Percentiles rank a stretch among this genome's conserved stretches.
phyloP scores from a whole-genome alignment of 2,888 invertebrate species.

The Aphrophora alni region DNA sequence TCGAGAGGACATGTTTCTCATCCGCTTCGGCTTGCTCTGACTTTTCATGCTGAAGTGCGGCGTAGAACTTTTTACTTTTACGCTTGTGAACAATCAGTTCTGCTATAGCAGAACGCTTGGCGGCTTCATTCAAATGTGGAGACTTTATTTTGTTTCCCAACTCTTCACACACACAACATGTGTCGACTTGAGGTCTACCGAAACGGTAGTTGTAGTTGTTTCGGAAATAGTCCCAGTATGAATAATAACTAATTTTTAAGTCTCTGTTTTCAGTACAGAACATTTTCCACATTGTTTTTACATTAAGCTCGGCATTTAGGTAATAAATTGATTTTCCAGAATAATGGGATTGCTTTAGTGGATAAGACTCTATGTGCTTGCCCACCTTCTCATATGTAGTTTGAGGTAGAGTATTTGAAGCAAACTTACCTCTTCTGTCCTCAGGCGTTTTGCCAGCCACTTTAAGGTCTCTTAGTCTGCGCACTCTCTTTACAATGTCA shows the following conservation, averaged over 20 bases:
- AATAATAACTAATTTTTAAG: not conserved
- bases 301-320: not conserved
- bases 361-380: slow-evolving; percentile 20
- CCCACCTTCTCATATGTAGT: not conserved
- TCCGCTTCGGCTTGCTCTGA: slow-evolving; percentile 42
- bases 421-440: not conserved
- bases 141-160: slow-evolving; percentile 40
- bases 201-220: slow-evolving; percentile 43
- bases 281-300: slow-evolving; percentile 18
- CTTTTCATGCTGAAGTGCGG: slow-evolving; percentile 40
- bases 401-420: not conserved
- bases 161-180: slow-evolving; percentile 40
- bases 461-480: slow-evolving; percentile 9
- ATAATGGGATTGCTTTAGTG: slow-evolving; percentile 15
- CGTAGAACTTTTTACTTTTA: slow-evolving; percentile 48
- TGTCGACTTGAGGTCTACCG: slow-evolving; percentile 43
- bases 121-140: slow-evolving; percentile 41
- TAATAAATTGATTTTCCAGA: not conserved
- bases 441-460: not conserved
- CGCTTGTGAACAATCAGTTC: slow-evolving; percentile 48
- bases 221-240: slow-evolving; percentile 43
- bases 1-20: slow-evolving; percentile 42
- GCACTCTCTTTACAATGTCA: slow-evolving; percentile 8
- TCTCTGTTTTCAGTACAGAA: not conserved
- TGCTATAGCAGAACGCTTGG: slow-evolving; percentile 47